A percentile compares a stretch with the other conserved stretches of the same genome.
phyloP scores from a whole-genome alignment of 2,113 vertebrate genomes.

The Lagopus muta region DNA sequence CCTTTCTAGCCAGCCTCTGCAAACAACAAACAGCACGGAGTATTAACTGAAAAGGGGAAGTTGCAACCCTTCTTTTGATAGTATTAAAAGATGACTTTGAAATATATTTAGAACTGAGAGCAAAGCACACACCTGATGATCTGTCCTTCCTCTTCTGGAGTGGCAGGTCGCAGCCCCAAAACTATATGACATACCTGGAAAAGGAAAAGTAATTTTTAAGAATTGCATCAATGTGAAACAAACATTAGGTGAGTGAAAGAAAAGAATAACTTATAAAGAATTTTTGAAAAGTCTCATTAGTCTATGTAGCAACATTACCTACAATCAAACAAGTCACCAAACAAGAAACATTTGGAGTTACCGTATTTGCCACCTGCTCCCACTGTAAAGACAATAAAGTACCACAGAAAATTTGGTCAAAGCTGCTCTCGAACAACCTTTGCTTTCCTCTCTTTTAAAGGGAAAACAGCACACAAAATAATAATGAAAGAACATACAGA shows the following conservation, averaged over 20 bases:
- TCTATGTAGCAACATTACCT: neutral
- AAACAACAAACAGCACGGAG: conserved; percentile 15
- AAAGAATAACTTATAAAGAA: neutral
- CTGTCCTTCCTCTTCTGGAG: conserved; percentile 95
- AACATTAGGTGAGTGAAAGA: neutral
- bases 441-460: neutral
- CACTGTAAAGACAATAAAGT: neutral
- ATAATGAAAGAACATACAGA: neutral
- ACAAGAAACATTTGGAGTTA: neutral
- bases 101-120: neutral
- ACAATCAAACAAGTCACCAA: neutral
- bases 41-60: neutral
- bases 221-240: neutral
- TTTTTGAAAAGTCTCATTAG: neutral
- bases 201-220: neutral
- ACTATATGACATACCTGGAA: conserved; percentile 97
- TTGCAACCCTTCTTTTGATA: neutral
- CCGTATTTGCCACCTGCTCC: neutral
- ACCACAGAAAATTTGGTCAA: neutral
- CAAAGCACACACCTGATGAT: conserved; percentile 88
- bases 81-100: neutral
- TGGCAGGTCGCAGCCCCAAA: conserved; percentile 92
- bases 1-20: conserved; percentile 95
- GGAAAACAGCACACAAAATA: neutral
- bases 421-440: accelerated